phyloP scores from a whole-genome alignment of 2,113 vertebrate genomes.

The Oryzias celebensis region DNA sequence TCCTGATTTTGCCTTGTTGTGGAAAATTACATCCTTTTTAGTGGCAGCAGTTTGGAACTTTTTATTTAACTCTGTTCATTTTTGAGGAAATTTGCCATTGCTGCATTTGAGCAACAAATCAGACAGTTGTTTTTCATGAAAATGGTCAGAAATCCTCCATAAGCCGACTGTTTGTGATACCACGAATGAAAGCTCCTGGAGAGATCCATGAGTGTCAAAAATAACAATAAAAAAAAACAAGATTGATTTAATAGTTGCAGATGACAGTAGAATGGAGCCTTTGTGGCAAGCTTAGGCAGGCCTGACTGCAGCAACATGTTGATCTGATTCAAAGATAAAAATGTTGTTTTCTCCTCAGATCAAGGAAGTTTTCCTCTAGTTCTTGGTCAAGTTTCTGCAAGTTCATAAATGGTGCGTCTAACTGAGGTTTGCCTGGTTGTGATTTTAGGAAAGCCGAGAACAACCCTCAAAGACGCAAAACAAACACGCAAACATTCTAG shows the following conservation, averaged over 20 bases:
- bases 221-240: slow-evolving; percentile 43
- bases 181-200: background rate
- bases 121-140: too few relatives aligned
- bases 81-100: too few relatives aligned
- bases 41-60: too few relatives aligned
- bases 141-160: too few relatives aligned
- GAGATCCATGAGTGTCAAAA: slow-evolving; percentile 1
- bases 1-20: too few relatives aligned
- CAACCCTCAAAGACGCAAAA: slow-evolving; percentile 22
- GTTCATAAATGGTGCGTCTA: slow-evolving; percentile 41
- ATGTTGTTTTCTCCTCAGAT: slow-evolving; percentile 25
- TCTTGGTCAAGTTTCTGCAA: slow-evolving; percentile 25
- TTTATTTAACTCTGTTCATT: too few relatives aligned
- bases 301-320: slow-evolving; percentile 31
- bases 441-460: slow-evolving; percentile 30
- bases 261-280: slow-evolving; percentile 15
- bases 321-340: slow-evolving; percentile 39
- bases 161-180: background rate
- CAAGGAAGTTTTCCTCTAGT: slow-evolving; percentile 18
- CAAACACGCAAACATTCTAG: slow-evolving; percentile 61
- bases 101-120: too few relatives aligned
- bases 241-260: slow-evolving; percentile 4
- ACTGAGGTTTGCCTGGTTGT: slow-evolving; percentile 48
- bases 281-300: slow-evolving; percentile 15
- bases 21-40: too few relatives aligned